phyloP scores from a whole-genome alignment of 2,797 vertebrate species.

The Eulemur coronatus region DNA sequence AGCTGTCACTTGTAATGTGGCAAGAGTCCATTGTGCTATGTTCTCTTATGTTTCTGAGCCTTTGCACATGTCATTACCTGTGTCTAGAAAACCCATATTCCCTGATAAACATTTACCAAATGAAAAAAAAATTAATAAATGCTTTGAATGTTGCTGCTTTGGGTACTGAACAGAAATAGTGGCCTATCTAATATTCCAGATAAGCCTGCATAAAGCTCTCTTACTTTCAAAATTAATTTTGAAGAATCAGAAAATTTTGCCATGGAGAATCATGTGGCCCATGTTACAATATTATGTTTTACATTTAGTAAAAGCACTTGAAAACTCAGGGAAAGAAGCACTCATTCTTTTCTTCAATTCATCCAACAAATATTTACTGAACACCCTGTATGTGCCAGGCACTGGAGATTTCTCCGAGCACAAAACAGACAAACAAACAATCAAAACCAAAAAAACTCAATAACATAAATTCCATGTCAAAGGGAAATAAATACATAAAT shows the following conservation, averaged over 20 bases:
- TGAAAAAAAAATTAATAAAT: constrained; percentile 60
- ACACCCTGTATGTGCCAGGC: background rate
- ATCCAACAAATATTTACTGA: constrained; percentile 48
- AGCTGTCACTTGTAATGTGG: background rate
- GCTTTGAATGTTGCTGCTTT: constrained; percentile 58
- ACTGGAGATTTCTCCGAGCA: constrained; percentile 2
- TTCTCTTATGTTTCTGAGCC: constrained; percentile 35
- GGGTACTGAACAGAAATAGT: constrained; percentile 66
- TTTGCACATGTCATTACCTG: background rate
- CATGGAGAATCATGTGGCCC: constrained; percentile 59
- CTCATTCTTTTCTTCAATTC: constrained; percentile 43
- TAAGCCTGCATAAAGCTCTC: constrained; percentile 45
- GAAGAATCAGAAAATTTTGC: constrained; percentile 70
- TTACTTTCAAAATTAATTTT: constrained; percentile 76
- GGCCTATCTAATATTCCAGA: constrained; percentile 56
- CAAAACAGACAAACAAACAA: background rate
- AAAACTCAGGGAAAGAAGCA: constrained; percentile 23
- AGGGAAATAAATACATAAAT: constrained; percentile 7
- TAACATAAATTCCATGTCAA: background rate
- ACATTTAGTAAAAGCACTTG: constrained; percentile 61
- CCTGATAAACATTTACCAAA: constrained; percentile 53
- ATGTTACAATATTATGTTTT: constrained; percentile 61
- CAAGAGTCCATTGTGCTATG: background rate
- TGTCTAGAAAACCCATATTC: constrained; percentile 55
- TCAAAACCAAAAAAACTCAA: background rate